Conservation (phyloP, 1,140 invertebrate species). For the Papilio glaucus region DNA sequence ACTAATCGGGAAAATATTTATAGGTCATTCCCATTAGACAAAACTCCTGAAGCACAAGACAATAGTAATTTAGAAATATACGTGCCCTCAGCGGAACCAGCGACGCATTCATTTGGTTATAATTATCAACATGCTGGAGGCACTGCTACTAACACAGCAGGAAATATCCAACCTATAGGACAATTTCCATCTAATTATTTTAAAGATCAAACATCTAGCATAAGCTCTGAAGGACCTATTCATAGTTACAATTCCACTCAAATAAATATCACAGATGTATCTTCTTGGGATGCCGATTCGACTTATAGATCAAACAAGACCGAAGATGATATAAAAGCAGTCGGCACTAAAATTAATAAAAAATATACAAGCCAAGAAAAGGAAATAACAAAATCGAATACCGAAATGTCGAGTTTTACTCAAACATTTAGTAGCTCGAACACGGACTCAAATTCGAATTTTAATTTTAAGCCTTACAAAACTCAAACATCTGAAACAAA, state of each 20-base stretch:
- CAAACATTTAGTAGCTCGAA: neutral
- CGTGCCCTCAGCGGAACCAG: constrained; percentile 19
- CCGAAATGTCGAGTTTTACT: neutral
- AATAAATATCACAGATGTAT: neutral
- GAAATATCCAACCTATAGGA: neutral
- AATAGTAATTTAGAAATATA: constrained; percentile 29
- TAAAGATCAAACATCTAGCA: neutral
- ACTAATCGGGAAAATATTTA: constrained; percentile 42
- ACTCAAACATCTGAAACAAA: neutral
- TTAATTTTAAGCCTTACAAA: neutral
- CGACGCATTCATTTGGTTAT: constrained; percentile 14
- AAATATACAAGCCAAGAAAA: neutral
- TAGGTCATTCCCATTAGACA: neutral
- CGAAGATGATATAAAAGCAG: neutral
- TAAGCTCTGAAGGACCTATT: neutral
- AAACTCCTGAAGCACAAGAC: neutral
- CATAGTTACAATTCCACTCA: neutral
- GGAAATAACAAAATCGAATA: neutral
- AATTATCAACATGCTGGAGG: constrained; percentile 12
- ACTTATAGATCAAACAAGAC: neutral
- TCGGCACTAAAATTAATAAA: neutral
- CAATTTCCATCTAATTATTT: constrained; percentile 26
- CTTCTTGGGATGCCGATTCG: neutral
- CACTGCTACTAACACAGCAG: neutral
- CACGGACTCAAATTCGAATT: neutral